Base-by-base conservation (phyloP, 2,113 vertebrate genomes). In the Gopherus flavomarginatus region DNA sequence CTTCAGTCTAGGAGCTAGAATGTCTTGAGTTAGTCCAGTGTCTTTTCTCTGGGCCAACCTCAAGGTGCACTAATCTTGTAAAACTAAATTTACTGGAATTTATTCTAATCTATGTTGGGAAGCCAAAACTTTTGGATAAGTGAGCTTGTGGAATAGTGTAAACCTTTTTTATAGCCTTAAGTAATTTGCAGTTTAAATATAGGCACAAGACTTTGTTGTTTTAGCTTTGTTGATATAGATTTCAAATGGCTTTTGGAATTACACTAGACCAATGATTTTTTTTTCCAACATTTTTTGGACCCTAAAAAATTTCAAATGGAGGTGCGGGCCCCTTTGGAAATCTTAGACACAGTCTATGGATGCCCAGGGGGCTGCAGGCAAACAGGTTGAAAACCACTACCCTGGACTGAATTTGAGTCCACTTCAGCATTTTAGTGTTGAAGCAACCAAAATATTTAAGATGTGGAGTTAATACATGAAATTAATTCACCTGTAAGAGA, bases 151-250 rank as follows among this genome's bases (percentile, higher is more conserved):
- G 57, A 75, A 35, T 35, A 90, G 77, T 44, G 16, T 96, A 57
- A 90, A 44, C 42, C 78, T 90, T 56, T 52, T 42, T 22, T 13
- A 44, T 44, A 16, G 42, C 44, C 42, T 44, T 29, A 12, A 92
- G 82, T 84, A 78, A 65, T 77, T 49, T 35, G 90, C 87, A 89
- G 85, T 95, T 87, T 94, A 92, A 92, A 84, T 49, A 49, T 86
- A 85, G 88, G 88, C 85, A 92, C 35, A 69, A 38, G 35, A 38
- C 8, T 87, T 47, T 95, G 95, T 91, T 97, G 95, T 93, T 97
- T 93, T 85, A 69, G 83, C 14, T 50, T 5, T 8, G 50, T 88
- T 90, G 49, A 78, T 90, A n/a, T 12, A 44, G 50, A 83, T 90
- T 94, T 93, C 82, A 90, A 47, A 59, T 59, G 90, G 31, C 5